Evolutionary conservation across 2,888 invertebrate species (phyloP).

Genomic region (Aporophyla nigra): DNA sequence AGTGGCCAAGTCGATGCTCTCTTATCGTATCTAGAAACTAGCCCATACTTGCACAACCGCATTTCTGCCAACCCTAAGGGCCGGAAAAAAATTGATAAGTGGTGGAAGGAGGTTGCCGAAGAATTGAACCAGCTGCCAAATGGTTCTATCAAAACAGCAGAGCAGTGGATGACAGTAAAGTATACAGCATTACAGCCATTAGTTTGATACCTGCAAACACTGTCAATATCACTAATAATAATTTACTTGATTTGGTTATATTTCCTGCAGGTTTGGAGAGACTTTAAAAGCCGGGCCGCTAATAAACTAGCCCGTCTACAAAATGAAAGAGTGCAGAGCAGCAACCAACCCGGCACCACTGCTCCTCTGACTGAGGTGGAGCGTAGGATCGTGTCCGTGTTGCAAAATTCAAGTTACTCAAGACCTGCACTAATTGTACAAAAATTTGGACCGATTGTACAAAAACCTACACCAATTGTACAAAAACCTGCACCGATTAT

Average conservation of each 20-base stretch:
- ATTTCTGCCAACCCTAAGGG: not conserved
- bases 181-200: too few species aligned
- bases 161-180: not conserved
- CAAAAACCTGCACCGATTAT: too few species aligned
- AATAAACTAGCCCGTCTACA: not conserved
- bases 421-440: too few species aligned
- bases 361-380: not conserved
- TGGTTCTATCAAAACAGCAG: not conserved
- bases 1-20: not conserved
- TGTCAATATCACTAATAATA: not conserved
- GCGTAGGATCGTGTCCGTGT: not conserved
- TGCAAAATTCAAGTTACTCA: too few species aligned
- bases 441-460: too few species aligned
- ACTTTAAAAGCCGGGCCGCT: slow-evolving; percentile 2
- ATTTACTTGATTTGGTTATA: not conserved
- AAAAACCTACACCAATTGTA: too few species aligned
- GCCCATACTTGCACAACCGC: not conserved
- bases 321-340: not conserved
- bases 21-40: not conserved
- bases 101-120: not conserved
- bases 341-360: not conserved
- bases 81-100: not conserved
- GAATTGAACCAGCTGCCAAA: not conserved
- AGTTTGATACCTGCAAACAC: not conserved
- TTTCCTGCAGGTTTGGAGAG: not conserved